phyloP scores from a whole-genome alignment of 1,140 invertebrate species.

The honey bee (Apis mellifera) region DNA sequence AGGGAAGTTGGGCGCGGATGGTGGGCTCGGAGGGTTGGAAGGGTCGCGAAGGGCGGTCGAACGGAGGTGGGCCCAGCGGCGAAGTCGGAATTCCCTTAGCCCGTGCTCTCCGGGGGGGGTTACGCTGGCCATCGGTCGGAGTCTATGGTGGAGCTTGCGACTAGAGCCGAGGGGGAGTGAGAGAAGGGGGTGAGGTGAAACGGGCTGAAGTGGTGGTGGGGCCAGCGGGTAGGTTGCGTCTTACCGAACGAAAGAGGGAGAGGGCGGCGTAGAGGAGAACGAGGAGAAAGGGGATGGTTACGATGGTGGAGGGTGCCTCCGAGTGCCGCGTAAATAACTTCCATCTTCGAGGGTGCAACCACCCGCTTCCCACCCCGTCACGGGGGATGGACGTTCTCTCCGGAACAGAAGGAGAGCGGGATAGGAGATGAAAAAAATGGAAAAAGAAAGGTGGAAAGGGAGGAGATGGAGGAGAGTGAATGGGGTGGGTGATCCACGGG shows the following conservation, averaged over 20 bases:
- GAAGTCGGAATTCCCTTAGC: conserved; percentile 57
- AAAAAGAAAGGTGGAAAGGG: conserved; percentile 36
- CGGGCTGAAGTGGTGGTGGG: conserved; percentile 14
- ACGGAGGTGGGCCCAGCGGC: conserved; percentile 40
- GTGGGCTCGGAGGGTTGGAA: neutral
- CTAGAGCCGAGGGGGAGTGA: conserved; percentile 55
- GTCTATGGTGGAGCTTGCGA: conserved; percentile 41
- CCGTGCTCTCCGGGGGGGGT: conserved; percentile 10
- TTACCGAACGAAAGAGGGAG: conserved; percentile 58
- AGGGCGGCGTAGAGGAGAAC: conserved; percentile 47
- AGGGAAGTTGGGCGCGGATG: conserved; percentile 22
- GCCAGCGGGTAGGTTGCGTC: conserved; percentile 46
- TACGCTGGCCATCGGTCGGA: conserved; percentile 52
- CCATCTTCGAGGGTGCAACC: conserved; percentile 70
- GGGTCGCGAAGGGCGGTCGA: conserved; percentile 36
- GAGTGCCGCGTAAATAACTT: conserved; percentile 72
- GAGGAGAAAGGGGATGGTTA: conserved; percentile 56
- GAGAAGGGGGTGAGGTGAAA: conserved; percentile 43
- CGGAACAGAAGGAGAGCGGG: conserved; percentile 33
- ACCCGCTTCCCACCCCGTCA: conserved; percentile 7
- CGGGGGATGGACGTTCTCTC: conserved; percentile 46
- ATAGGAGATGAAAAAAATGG: conserved; percentile 35
- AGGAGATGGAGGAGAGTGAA: conserved; percentile 13
- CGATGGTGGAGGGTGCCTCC: conserved; percentile 60
- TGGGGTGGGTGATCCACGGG: conserved; percentile 42